phyloP scores from a whole-genome alignment of 2,888 invertebrate genomes.

The Drosophila rubida region DNA sequence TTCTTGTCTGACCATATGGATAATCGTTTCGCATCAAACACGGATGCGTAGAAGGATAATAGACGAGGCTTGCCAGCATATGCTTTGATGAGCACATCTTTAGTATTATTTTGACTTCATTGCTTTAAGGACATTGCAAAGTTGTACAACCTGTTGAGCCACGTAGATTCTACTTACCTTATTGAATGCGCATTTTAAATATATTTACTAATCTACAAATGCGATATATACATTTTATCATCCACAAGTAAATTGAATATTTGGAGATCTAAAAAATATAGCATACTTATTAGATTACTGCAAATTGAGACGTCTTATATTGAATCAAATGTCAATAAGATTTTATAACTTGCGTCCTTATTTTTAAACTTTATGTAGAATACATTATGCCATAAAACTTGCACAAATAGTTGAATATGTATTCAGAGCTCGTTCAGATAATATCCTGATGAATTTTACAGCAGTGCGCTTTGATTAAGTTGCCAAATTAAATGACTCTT shows the following conservation, averaged over 20 bases:
- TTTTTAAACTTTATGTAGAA: too few species aligned
- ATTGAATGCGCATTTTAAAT: not conserved
- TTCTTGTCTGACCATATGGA: conserved; percentile 31
- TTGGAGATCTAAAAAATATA: not conserved
- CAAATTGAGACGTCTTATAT: not conserved
- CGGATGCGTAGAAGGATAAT: conserved; percentile 4
- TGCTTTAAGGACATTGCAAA: not conserved
- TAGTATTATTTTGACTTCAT: not conserved
- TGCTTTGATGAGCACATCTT: not conserved
- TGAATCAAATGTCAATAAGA: too few species aligned
- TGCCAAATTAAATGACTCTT: not conserved
- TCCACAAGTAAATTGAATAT: too few species aligned
- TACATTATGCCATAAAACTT: too few species aligned
- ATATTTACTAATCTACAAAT: too few species aligned
- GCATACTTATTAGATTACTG: not conserved
- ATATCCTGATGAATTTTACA: not conserved
- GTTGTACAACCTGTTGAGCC: too few species aligned
- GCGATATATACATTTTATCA: too few species aligned
- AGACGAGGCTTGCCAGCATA: not conserved
- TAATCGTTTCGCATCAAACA: conserved; percentile 11
- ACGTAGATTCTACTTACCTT: not conserved
- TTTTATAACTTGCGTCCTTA: too few species aligned
- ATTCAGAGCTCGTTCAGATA: too few species aligned
- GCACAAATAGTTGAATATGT: too few species aligned
- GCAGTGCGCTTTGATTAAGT: not conserved